Base-by-base conservation (phyloP, 2,888 invertebrate species). In the Chydorus sphaericus region DNA sequence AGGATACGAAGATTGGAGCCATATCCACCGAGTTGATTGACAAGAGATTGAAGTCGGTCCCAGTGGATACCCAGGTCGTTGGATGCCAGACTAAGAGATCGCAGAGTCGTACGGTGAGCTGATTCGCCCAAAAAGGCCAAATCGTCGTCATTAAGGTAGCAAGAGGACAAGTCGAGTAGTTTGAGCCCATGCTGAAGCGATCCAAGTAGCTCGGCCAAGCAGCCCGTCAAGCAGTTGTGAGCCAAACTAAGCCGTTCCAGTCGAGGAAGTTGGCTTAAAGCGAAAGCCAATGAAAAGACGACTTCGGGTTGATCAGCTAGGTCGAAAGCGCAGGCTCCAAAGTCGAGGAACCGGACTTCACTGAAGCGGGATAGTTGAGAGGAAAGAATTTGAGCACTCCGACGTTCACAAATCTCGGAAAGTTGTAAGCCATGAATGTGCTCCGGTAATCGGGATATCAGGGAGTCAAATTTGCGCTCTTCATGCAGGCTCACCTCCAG, bases 251-350 rank as follows among this genome's bases (percentile, higher is more conserved):
- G 36, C 33, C 55, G 48, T n/a, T 49, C 48, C 18, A 55, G 23
- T 11, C 16, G 36, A 49, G 26, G 33, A 14, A 55, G 20, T 20
- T 55, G 33, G 23, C 48, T 33, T 3, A 55, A 28, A 36, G 48
- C 31, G 28, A 16, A 14, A 6, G 55, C 18, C 18, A 49, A 31
- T 5, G 29, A 33, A 18, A 31, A 10, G n/a, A 48, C 28, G 23
- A 48, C 36, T 18, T 36, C 18, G 4, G 48, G 23, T 7, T 48
- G 33, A 1, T 49, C 55, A 18, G 36, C 23, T 11, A 49, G 36
- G 31, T 36, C 49, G 33, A 55, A 55, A n/a, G 55, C 48, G 36
- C 55, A 55, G 16, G 36, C 48, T 6, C 55, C 36, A 4, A 55
- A 20, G 31, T 55, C 49, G 3, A 55, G 26, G 36, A 20, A 55